These are phyloP conservation scores for Octomys mimax DNA, from an alignment of 2,797 vertebrate species.

Conservation along the genomic window DNA sequence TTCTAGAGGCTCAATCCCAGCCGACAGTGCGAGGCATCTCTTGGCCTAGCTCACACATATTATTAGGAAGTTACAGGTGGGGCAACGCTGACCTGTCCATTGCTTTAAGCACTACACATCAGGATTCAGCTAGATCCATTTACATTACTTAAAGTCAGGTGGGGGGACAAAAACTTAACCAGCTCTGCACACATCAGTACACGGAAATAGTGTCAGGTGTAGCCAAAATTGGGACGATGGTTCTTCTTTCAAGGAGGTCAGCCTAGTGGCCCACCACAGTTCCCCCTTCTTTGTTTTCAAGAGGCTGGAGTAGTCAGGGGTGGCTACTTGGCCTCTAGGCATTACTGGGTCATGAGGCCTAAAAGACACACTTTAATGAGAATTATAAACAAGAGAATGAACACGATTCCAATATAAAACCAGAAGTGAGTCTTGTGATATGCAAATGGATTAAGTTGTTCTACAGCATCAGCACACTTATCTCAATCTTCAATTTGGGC, in stretches of 20 bases:
- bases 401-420: not conserved
- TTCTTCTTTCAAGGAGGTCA: too few species aligned
- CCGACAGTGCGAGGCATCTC: not conserved
- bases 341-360: too few species aligned
- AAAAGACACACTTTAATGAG: too few species aligned
- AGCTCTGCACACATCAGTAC: not conserved
- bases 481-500: not conserved
- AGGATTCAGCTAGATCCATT: not conserved
- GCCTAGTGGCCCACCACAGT: too few species aligned
- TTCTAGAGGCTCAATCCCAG: too few species aligned
- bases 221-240: not conserved
- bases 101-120: not conserved
- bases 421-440: not conserved
- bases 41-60: not conserved
- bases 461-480: not conserved
- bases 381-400: too few species aligned
- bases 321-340: too few species aligned
- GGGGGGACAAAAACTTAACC: not conserved
- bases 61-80: not conserved
- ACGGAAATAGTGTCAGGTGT: not conserved
- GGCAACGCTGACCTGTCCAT: too few species aligned
- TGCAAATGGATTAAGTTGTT: not conserved
- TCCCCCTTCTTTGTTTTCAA: too few species aligned
- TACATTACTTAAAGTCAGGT: not conserved
- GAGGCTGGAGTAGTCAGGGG: too few species aligned